Evolutionary conservation across 2,888 invertebrate species (phyloP).

Genomic region (Marronus borbonicus): DNA sequence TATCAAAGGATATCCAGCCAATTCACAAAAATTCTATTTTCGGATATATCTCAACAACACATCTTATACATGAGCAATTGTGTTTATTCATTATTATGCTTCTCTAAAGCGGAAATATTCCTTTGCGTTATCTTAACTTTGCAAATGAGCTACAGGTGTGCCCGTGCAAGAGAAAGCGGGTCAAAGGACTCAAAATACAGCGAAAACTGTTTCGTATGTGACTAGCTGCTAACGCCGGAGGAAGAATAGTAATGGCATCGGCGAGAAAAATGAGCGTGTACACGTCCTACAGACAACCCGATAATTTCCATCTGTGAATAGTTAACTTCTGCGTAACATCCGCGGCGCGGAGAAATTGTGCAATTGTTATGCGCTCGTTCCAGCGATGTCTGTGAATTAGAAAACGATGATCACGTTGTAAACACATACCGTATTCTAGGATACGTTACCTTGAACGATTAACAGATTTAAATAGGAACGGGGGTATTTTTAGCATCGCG

Average conservation of each 20-base stretch:
- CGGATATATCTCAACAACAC: not conserved
- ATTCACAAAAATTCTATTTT: not conserved
- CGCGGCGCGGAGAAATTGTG: constrained; percentile 26
- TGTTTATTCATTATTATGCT: constrained; percentile 14
- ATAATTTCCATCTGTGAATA: constrained; percentile 23
- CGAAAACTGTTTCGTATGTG: constrained; percentile 43
- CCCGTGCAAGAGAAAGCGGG: constrained; percentile 57
- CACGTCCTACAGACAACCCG: constrained; percentile 15
- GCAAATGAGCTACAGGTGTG: constrained; percentile 55
- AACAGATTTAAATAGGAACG: constrained; percentile 1
- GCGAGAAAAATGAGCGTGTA: not conserved
- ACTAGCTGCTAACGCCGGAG: constrained; percentile 11
- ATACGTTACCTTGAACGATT: constrained; percentile 11
- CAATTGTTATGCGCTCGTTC: constrained; percentile 21
- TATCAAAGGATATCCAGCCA: too few species aligned
- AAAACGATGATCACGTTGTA: constrained; percentile 15
- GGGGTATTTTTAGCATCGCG: not conserved
- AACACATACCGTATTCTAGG: not conserved
- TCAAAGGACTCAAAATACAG: constrained; percentile 56
- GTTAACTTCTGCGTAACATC: constrained; percentile 22
- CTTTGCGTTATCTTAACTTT: constrained; percentile 35
- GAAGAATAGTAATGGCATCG: constrained; percentile 18
- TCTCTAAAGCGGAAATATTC: constrained; percentile 34
- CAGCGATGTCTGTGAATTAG: not conserved
- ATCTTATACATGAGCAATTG: not conserved